Percentiles rank a stretch among this genome's conserved stretches.
phyloP scores from a whole-genome alignment of 2,113 vertebrate genomes.

The Hippocampus mohnikei region DNA sequence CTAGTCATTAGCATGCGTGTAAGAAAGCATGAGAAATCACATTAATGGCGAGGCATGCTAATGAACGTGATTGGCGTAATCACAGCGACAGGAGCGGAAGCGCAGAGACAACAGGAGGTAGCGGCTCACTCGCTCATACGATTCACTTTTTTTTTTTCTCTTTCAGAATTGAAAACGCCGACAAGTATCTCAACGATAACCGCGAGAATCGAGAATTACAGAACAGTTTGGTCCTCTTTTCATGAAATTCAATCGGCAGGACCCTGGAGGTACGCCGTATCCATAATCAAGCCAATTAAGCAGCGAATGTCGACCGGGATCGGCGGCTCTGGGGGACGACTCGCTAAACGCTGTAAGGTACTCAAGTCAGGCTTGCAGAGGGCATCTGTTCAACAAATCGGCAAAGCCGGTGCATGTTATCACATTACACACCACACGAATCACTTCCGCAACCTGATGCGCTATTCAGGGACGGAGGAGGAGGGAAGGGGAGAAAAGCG shows the following conservation, averaged over 20 bases:
- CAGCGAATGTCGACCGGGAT: slow-evolving; percentile 62
- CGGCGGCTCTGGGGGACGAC: slow-evolving; percentile 57
- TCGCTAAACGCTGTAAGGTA: slow-evolving; percentile 59
- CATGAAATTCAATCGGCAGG: not conserved
- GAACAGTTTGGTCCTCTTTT: not conserved
- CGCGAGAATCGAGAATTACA: too few relatives aligned
- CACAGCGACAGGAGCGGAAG: slow-evolving; percentile 49
- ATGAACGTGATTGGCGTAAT: slow-evolving; percentile 70
- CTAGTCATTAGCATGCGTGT: slow-evolving; percentile 59
- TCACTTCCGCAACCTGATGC: slow-evolving; percentile 67
- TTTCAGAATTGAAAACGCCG: not conserved
- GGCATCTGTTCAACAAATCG: slow-evolving; percentile 74
- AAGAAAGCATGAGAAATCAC: slow-evolving; percentile 58
- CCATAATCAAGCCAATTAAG: slow-evolving; percentile 74
- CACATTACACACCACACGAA: slow-evolving; percentile 73
- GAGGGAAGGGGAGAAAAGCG: slow-evolving; percentile 2
- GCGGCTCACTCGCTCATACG: slow-evolving; percentile 15
- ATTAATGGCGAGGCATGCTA: slow-evolving; percentile 57
- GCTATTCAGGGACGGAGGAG: slow-evolving; percentile 37
- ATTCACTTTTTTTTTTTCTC: not conserved
- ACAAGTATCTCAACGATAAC: not conserved
- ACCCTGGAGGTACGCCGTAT: slow-evolving; percentile 28
- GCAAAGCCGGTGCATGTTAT: slow-evolving; percentile 69
- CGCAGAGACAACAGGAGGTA: slow-evolving; percentile 54
- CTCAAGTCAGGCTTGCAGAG: slow-evolving; percentile 58